Conservation (phyloP, 53 echinoderm and acorn worm genomes). For the Hippasteria phrygiana region DNA sequence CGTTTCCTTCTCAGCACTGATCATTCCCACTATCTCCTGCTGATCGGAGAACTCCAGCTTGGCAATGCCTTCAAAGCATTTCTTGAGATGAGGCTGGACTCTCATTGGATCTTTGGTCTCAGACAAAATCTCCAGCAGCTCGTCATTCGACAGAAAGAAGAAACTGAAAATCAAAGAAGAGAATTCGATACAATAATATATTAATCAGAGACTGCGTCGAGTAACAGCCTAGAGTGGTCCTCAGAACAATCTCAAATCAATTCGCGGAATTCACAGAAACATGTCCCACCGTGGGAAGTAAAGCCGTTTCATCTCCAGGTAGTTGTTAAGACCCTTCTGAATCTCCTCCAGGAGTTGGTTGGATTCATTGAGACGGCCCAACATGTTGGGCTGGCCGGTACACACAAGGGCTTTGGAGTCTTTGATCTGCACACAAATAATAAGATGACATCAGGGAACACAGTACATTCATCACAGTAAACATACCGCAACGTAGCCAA, state of each 20-base stretch:
- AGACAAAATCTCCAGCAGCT: conserved; percentile 97
- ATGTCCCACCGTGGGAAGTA: conserved; percentile 92
- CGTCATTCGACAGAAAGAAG: conserved; percentile 99
- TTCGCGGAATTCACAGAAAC: not conserved
- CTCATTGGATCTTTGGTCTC: conserved; percentile 98
- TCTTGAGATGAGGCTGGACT: conserved; percentile 99
- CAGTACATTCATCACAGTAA: not conserved
- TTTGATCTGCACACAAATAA: conserved; percentile 74
- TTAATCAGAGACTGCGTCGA: not conserved
- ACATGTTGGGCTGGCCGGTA: conserved; percentile 97
- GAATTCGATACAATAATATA: not conserved
- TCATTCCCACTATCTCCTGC: conserved; percentile 98
- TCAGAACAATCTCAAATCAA: too few species aligned
- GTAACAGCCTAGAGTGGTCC: too few species aligned
- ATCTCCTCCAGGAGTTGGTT: conserved; percentile 96
- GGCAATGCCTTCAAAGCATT: conserved; percentile 99
- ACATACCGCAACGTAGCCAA: too few species aligned
- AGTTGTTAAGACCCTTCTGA: conserved; percentile 98
- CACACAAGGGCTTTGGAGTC: conserved; percentile 91
- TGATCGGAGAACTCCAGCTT: conserved; percentile 96
- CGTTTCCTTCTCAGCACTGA: conserved; percentile 95
- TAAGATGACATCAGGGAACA: not conserved
- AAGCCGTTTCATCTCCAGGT: conserved; percentile 97
- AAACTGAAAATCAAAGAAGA: conserved; percentile 67
- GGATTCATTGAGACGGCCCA: conserved; percentile 96